Evolutionary conservation across 2,113 vertebrate genomes (phyloP).

Genomic region (Melanotaenia duboulayi): DNA sequence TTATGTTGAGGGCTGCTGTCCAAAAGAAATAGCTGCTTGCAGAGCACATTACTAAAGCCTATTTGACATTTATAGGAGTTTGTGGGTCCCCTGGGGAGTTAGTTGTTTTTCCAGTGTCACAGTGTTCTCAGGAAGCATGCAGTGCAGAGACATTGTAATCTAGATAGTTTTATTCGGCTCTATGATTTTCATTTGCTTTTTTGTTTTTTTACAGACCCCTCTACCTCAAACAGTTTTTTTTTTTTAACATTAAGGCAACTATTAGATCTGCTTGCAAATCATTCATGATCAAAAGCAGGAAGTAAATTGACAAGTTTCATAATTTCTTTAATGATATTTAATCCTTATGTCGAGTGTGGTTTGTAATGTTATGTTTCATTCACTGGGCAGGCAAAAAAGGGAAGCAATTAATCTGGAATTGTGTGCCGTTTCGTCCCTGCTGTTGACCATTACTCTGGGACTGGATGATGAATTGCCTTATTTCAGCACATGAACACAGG

Average conservation of each 20-base stretch:
- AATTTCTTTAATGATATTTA: slow-evolving; percentile 31
- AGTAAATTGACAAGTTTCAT: slow-evolving; percentile 24
- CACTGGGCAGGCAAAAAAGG: slow-evolving; percentile 10
- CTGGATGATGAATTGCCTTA: slow-evolving; percentile 69
- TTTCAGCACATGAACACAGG: slow-evolving; percentile 69
- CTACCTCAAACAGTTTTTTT: too few relatives aligned
- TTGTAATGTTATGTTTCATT: slow-evolving; percentile 61
- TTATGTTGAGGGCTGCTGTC: slow-evolving; percentile 44
- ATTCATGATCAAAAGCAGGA: slow-evolving; percentile 3
- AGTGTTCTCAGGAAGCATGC: slow-evolving; percentile 37
- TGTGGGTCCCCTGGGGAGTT: slow-evolving; percentile 52
- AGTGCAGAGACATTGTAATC: slow-evolving; percentile 44
- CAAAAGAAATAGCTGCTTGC: slow-evolving; percentile 42
- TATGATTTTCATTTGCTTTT: slow-evolving; percentile 25
- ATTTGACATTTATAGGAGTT: slow-evolving; percentile 69
- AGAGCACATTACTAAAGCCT: slow-evolving; percentile 54
- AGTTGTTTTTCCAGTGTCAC: slow-evolving; percentile 45
- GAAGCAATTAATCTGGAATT: slow-evolving; percentile 69
- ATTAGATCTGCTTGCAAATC: slow-evolving; percentile 2
- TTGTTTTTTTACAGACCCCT: too few relatives aligned
- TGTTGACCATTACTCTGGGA: slow-evolving; percentile 59
- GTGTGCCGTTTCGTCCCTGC: slow-evolving; percentile 49
- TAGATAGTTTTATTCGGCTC: slow-evolving; percentile 26
- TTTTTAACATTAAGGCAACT: slow-evolving; percentile 29
- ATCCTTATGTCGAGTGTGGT: slow-evolving; percentile 29